phyloP scores from a whole-genome alignment of 2,113 vertebrate genomes.

The Eudyptes chrysolophus region DNA sequence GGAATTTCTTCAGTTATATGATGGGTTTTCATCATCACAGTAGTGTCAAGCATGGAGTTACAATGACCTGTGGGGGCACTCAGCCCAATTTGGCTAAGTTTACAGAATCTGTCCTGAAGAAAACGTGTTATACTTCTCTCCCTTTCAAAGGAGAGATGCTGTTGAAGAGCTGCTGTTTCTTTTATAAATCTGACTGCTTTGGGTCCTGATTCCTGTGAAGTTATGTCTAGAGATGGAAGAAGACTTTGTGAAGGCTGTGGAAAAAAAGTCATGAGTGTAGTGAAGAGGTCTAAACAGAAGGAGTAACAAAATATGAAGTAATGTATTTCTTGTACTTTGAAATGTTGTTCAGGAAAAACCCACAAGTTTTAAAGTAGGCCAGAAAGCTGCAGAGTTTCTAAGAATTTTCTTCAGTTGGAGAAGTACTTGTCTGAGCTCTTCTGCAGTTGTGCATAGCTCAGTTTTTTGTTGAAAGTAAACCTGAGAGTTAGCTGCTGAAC shows the following conservation, averaged over 20 bases:
- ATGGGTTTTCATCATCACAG: not conserved
- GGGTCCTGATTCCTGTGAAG: not conserved
- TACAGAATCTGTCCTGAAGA: not conserved
- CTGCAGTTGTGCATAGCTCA: not conserved
- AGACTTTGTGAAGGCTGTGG: not conserved
- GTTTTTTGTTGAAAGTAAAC: not conserved
- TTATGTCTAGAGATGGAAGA: not conserved
- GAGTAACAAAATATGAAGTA: not conserved
- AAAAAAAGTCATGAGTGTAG: not conserved
- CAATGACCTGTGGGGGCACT: not conserved
- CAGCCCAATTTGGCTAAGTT: not conserved
- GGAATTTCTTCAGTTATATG: not conserved
- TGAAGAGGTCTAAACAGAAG: not conserved
- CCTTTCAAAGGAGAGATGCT: not conserved
- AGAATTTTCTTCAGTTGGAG: not conserved
- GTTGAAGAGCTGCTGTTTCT: not conserved
- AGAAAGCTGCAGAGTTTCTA: not conserved
- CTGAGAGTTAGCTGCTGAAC: not conserved
- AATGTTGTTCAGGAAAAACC: not conserved
- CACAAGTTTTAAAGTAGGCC: not conserved
- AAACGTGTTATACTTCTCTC: not conserved
- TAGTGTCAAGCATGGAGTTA: not conserved
- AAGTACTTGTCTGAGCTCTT: not conserved
- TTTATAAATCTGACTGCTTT: not conserved
- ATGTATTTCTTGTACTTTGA: not conserved